Percentiles rank a stretch among this genome's conserved stretches.
Conservation (phyloP, 2,797 vertebrate species). For the Molothrus ater region DNA sequence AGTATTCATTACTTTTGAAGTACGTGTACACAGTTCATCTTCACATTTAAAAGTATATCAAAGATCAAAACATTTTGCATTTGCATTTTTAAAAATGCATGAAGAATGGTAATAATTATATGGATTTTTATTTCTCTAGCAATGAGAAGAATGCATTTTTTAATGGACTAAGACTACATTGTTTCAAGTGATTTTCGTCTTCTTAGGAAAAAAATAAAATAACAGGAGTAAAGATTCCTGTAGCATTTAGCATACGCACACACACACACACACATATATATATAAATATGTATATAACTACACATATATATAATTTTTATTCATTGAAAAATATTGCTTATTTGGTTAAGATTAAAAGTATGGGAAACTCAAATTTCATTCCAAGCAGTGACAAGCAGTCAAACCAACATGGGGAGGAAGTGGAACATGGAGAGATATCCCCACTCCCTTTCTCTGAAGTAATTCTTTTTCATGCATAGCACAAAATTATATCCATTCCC, state of each 20-base stretch:
- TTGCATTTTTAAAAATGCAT: neutral
- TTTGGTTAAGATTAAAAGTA: neutral
- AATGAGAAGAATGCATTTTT: neutral
- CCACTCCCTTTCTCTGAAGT: neutral
- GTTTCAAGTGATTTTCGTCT: neutral
- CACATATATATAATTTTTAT: no score
- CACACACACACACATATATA: accelerated
- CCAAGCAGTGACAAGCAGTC: neutral
- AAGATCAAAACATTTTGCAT: neutral
- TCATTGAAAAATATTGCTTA: neutral
- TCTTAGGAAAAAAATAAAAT: neutral
- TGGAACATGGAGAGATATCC: neutral
- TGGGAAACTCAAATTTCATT: neutral
- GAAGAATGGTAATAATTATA: neutral
- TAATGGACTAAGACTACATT: neutral
- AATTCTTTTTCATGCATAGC: neutral
- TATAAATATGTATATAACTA: neutral
- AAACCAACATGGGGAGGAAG: neutral
- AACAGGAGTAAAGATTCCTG: neutral
- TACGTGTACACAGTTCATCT: neutral
- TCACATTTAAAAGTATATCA: neutral
- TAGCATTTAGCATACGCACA: neutral
- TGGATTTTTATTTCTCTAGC: neutral
- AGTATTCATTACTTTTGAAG: neutral
- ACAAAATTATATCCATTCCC: neutral